Base-by-base conservation (phyloP, 2,113 vertebrate genomes). In the Collichthys lucidus region DNA sequence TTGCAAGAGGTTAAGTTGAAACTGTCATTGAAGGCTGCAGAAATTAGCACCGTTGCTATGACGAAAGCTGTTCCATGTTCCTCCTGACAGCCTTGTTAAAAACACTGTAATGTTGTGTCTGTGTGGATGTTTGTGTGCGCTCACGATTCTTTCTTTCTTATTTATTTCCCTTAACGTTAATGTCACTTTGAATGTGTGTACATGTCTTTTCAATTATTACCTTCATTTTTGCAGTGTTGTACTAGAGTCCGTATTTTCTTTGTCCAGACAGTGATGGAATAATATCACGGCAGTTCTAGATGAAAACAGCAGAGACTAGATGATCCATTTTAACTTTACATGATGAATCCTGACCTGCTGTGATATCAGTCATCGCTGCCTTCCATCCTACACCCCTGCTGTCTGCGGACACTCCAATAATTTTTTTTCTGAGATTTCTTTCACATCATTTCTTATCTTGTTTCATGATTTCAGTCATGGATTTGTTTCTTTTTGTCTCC, bases 401-500 rank as follows among this genome's bases (percentile, higher is more conserved):
- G 80, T 88, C 50, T 68, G 72, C 81, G 63, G 42, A 80, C 61
- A 26, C 83, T 44, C 60, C 19, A 42, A 31, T 71, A 19, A 46
- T 46, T 85, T 79, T 40, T 40, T 40, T 66, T 69, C 22, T 79
- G 57, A 31, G 16, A 56, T 86, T 84, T 74, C 16, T 76, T 89
- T 88, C 70, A 12, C 76, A 76, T 87, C 75, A 2, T 82, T 83
- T 40, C 35, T 50, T 79, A 52, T 88, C 71, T 73, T 81, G 66
- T 79, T 73, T 88, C 56, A 55, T 83, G 61, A 82, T 89, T 82
- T 90, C 53, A 85, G 80, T 89, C 82, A 90, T 92, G 82, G 73
- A 79, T 87, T 89, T 40, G 35, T 84, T 87, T 70, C 19, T 74
- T 77, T 85, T 72, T 82, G 77, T 89, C 55, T 83, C 80, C 79